These are phyloP conservation scores for Orchesellides sinensis DNA, from an alignment of 2,888 invertebrate species.

Conservation along the genomic window DNA sequence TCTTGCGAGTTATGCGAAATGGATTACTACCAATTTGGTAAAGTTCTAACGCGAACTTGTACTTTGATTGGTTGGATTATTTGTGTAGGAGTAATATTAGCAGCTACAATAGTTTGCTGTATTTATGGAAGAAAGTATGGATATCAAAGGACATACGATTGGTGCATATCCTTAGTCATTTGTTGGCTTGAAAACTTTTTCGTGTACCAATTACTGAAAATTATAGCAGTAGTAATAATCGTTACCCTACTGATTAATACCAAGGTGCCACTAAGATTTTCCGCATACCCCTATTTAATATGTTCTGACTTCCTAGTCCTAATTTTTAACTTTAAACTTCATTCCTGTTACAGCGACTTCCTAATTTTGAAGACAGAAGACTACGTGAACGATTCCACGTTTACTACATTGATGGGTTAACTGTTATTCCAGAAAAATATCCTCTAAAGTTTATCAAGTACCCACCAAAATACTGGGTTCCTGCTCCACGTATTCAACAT, in stretches of 20 bases:
- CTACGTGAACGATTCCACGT: conserved; percentile 46
- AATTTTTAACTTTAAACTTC: neutral
- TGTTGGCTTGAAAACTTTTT: conserved; percentile 49
- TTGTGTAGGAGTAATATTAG: conserved; percentile 22
- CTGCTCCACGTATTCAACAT: neutral
- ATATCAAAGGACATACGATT: conserved; percentile 40
- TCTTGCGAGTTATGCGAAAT: conserved; percentile 60
- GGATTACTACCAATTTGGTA: conserved; percentile 19
- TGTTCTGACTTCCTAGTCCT: neutral
- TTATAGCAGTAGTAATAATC: conserved; percentile 20
- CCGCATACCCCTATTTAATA: neutral
- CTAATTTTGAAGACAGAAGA: neutral
- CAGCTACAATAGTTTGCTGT: conserved; percentile 42
- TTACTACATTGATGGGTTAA: conserved; percentile 15
- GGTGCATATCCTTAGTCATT: conserved; percentile 35
- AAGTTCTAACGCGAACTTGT: neutral
- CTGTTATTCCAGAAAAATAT: neutral
- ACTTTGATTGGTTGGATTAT: conserved; percentile 11
- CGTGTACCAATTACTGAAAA: conserved; percentile 37
- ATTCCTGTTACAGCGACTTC: conserved; percentile 14
- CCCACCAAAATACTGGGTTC: conserved; percentile 34
- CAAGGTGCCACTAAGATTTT: conserved; percentile 15
- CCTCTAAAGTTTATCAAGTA: conserved; percentile 34
- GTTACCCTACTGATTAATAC: conserved; percentile 5
- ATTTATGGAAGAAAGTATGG: conserved; percentile 50